phyloP scores from a whole-genome alignment of 1,140 invertebrate genomes.

The Lasioglossum baleicum region DNA sequence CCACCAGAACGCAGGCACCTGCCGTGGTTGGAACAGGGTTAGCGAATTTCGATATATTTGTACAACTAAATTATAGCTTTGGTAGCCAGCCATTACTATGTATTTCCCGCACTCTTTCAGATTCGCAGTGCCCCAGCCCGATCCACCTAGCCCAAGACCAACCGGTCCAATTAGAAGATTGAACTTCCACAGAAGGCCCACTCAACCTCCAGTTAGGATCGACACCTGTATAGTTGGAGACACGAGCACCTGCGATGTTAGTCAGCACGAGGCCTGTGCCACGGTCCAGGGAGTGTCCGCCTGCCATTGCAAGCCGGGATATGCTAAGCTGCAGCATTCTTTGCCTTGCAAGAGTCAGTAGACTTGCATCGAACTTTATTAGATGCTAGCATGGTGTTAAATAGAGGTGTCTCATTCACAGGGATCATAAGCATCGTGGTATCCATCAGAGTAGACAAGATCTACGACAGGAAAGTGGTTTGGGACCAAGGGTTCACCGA shows the following conservation, averaged over 20 bases:
- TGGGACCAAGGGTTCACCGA: constrained; percentile 89
- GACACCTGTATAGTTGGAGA: constrained; percentile 97
- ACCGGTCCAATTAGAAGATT: constrained; percentile 74
- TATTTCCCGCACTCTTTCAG: constrained; percentile 43
- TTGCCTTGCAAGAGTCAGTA: constrained; percentile 87
- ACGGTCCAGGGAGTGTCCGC: constrained; percentile 95
- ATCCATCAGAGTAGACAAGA: constrained; percentile 89
- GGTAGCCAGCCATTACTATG: no score
- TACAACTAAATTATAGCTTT: no score
- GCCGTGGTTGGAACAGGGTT: constrained; percentile 79
- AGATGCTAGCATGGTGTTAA: not conserved
- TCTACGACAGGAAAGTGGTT: constrained; percentile 88
- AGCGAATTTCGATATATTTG: constrained; percentile 37
- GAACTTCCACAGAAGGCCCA: constrained; percentile 81
- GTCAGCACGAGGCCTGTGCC: constrained; percentile 92
- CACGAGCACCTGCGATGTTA: constrained; percentile 93
- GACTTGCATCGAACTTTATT: no score
- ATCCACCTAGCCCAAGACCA: constrained; percentile 58
- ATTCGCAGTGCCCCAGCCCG: constrained; percentile 72
- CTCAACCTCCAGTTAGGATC: constrained; percentile 87
- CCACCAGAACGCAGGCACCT: constrained; percentile 69
- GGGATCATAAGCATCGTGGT: constrained; percentile 88
- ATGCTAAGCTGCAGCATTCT: constrained; percentile 87
- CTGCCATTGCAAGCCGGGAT: constrained; percentile 93
- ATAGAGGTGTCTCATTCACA: constrained; percentile 37